phyloP scores from a whole-genome alignment of 2,797 vertebrate species.

The Orestias chungarensis region DNA sequence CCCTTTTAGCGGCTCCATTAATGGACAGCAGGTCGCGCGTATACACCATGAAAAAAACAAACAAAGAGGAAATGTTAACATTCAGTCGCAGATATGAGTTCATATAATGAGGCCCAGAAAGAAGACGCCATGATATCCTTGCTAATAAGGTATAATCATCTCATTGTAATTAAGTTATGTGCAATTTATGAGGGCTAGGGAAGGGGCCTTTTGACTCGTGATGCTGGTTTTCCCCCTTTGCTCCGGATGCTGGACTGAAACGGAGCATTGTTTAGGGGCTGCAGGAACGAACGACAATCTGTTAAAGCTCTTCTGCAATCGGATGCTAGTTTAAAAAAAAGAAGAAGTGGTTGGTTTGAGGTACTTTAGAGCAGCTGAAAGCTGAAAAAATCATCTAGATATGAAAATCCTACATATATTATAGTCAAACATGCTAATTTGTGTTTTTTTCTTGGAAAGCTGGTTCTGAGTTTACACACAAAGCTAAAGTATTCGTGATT shows the following conservation, averaged over 20 bases:
- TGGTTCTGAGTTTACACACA: background rate
- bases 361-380: background rate
- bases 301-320: background rate
- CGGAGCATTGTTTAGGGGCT: constrained; percentile 44
- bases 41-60: constrained; percentile 31
- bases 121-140: constrained; percentile 74
- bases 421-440: too few relatives aligned
- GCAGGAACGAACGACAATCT: constrained; percentile 18
- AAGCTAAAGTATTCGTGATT: too few relatives aligned
- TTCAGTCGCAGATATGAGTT: constrained; percentile 71
- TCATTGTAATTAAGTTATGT: constrained; percentile 76
- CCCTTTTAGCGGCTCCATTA: constrained; percentile 58
- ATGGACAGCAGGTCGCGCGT: constrained; percentile 71
- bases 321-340: background rate
- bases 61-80: constrained; percentile 66
- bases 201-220: constrained; percentile 67
- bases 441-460: background rate
- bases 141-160: constrained; percentile 80
- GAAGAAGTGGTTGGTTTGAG: constrained; percentile 3
- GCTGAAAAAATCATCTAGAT: too few relatives aligned
- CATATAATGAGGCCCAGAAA: constrained; percentile 73
- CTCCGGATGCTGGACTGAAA: constrained; percentile 63
- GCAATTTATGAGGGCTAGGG: constrained; percentile 70
- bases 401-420: background rate
- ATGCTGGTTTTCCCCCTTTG: constrained; percentile 31